These are phyloP conservation scores for Piezodorus guildinii DNA, from an alignment of 1,140 invertebrate genomes.

Conservation along the genomic window DNA sequence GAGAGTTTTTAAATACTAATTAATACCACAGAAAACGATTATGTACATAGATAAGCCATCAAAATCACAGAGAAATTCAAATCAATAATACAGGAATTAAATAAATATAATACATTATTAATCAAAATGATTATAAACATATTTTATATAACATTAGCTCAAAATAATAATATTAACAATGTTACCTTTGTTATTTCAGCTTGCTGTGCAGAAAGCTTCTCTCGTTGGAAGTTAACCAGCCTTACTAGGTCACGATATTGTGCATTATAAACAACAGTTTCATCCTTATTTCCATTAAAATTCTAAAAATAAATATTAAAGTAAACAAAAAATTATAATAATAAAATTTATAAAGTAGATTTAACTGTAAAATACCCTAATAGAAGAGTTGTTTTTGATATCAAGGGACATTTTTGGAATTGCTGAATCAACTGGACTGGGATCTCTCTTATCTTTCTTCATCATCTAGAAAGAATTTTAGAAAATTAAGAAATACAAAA, in stretches of 20 bases:
- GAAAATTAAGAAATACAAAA: neutral
- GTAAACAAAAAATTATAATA: neutral
- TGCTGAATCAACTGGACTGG: neutral
- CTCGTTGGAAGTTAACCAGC: constrained; percentile 78
- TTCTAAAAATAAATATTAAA: neutral
- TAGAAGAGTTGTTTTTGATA: neutral
- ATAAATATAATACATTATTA: too few relatives aligned
- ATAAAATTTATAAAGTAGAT: neutral
- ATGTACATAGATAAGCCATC: too few relatives aligned
- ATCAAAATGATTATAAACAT: too few relatives aligned
- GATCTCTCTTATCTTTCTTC: neutral
- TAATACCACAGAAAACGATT: too few relatives aligned
- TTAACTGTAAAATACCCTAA: neutral
- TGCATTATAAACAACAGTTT: constrained; percentile 39
- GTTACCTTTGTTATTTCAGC: constrained; percentile 73
- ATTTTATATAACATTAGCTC: too few relatives aligned
- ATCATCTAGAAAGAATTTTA: neutral
- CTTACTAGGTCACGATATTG: constrained; percentile 69
- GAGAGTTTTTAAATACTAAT: too few relatives aligned
- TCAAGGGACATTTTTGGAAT: neutral
- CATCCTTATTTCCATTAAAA: constrained; percentile 30
- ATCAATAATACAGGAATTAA: too few relatives aligned
- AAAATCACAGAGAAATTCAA: too few relatives aligned
- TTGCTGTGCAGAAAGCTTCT: constrained; percentile 77
- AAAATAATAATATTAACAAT: too few relatives aligned